Conservation (phyloP, 1,140 invertebrate genomes). For the Zaprionus taronus region DNA sequence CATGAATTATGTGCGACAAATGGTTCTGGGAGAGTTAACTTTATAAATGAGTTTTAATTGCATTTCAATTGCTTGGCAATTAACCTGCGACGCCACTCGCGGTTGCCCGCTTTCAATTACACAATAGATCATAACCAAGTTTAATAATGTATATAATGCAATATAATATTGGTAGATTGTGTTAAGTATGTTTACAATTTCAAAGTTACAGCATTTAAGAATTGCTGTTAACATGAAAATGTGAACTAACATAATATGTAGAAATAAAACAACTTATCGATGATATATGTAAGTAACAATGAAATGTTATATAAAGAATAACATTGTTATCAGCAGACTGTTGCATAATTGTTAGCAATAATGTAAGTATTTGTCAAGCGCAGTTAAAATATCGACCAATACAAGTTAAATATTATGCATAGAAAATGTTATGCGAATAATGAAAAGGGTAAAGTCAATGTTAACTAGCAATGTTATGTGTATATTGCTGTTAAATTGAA, state of each 20-base stretch:
- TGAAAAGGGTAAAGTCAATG: no score
- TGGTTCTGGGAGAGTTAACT: slow-evolving; percentile 30
- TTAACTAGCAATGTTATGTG: no score
- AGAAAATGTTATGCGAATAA: no score
- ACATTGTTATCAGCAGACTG: no score
- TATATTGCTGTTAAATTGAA: no score
- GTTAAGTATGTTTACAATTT: not conserved
- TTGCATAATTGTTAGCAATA: no score
- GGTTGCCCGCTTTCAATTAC: slow-evolving; percentile 9
- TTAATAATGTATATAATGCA: not conserved
- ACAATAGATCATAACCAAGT: not conserved
- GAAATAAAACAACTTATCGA: no score
- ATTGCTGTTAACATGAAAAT: not conserved
- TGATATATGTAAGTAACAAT: no score
- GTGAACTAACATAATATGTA: not conserved
- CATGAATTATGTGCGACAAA: slow-evolving; percentile 68
- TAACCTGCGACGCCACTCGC: slow-evolving; percentile 46
- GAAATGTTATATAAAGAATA: no score
- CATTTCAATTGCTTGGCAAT: slow-evolving; percentile 71
- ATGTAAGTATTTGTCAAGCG: no score
- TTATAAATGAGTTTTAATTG: slow-evolving; percentile 78
- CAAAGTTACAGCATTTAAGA: not conserved
- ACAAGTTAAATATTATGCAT: no score
- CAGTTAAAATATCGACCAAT: no score
- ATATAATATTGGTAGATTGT: not conserved